A percentile compares a stretch with the other conserved stretches of the same genome.
phyloP scores from a whole-genome alignment of 2,113 vertebrate genomes.

The Hylia prasina region DNA sequence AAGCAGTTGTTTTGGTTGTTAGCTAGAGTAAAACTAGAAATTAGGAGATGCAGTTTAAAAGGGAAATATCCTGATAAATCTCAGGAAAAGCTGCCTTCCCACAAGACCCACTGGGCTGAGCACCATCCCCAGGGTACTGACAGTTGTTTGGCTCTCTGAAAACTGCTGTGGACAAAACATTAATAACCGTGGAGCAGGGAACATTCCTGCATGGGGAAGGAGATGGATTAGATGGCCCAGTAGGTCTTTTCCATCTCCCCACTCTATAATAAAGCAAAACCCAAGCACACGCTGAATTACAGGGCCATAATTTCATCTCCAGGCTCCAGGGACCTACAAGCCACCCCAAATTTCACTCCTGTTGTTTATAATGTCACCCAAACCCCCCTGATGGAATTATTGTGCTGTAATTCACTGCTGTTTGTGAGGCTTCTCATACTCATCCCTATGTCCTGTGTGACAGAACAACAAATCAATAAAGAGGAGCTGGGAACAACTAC shows the following conservation, averaged over 20 bases:
- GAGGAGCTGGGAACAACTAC: neutral
- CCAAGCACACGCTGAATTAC: conserved; percentile 49
- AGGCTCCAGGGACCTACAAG: conserved; percentile 12
- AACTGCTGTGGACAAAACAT: neutral
- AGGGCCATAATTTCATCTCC: conserved; percentile 27
- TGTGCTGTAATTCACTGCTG: conserved; percentile 19
- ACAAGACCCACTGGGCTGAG: neutral
- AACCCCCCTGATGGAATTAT: conserved; percentile 20
- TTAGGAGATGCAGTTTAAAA: neutral
- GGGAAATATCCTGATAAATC: neutral
- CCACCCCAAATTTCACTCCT: conserved; percentile 12
- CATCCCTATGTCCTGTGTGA: conserved; percentile 9
- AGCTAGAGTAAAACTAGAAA: neutral
- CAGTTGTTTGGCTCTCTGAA: neutral
- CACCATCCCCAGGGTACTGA: neutral
- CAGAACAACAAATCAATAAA: conserved; percentile 40
- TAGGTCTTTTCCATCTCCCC: conserved; percentile 38
- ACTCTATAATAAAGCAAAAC: conserved; percentile 32
- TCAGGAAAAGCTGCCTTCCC: neutral
- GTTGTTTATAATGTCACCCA: conserved; percentile 44
- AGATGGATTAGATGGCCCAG: conserved; percentile 13
- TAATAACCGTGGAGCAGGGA: neutral
- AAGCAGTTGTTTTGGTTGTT: neutral
- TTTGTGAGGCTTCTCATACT: conserved; percentile 29
- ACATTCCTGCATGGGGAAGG: neutral